Evolutionary conservation across 1,140 invertebrate genomes (phyloP).

Genomic region (Drosophila bipectinata): DNA sequence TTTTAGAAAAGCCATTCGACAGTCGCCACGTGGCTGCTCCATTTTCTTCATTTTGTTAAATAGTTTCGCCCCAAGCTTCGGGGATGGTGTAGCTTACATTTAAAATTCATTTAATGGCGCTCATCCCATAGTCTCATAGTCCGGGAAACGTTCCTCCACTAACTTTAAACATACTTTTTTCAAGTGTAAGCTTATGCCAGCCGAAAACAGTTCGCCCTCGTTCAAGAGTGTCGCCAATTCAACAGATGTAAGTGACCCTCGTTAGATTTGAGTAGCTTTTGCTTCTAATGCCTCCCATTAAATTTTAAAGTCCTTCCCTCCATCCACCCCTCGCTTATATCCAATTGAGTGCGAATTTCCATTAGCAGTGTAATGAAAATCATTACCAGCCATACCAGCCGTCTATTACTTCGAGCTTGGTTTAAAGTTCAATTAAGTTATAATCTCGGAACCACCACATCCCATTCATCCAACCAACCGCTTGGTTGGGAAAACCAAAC

Average conservation of each 20-base stretch:
- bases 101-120: constrained; percentile 16
- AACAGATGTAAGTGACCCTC: constrained; percentile 74
- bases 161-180: constrained; percentile 10
- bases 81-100: background rate
- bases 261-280: constrained; percentile 33
- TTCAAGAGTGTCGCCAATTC: constrained; percentile 76
- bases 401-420: constrained; percentile 30
- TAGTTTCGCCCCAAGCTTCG: background rate
- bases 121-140: constrained; percentile 6
- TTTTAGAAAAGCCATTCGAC: constrained; percentile 13
- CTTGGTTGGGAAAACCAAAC: constrained; percentile 2
- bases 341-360: constrained; percentile 61
- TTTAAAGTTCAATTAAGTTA: constrained; percentile 73
- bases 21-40: constrained; percentile 2
- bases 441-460: constrained; percentile 46
- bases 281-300: constrained; percentile 36
- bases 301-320: constrained; percentile 14
- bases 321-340: constrained; percentile 6
- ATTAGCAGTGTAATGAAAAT: constrained; percentile 46
- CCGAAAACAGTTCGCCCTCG: constrained; percentile 77
- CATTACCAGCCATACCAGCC: constrained; percentile 9
- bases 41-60: constrained; percentile 2
- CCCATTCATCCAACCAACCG: constrained; percentile 2
- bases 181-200: constrained; percentile 76
- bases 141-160: constrained; percentile 1